Evolutionary conservation across 1,140 invertebrate genomes (phyloP), one percentile per base, ranked within the genome.

Genomic region (Stegodyphus mimosarum): DNA sequence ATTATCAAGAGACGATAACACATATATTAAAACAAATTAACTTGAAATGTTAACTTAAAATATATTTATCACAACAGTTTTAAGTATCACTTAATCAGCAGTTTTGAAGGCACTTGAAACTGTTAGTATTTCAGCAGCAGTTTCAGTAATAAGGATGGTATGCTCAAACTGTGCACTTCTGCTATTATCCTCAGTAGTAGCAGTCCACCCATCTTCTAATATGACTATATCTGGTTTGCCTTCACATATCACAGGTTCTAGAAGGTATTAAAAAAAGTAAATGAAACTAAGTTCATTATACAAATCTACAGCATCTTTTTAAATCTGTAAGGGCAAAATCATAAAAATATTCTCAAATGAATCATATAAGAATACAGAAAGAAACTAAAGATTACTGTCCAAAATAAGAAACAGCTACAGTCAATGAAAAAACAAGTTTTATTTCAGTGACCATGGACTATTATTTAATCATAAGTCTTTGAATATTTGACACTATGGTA

Each of bases 131-230:
- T 87, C 86, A 52, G 77, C 78, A 5, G 78, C 79, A 17, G 66
- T 48, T 17, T 76, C 51, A 51, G 79, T 97, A 13, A 99, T 94
- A 0, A 97, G 91, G 70, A 99, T 92, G 0, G 97, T 98, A 89
- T 98, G 96, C 91, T 99, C 97, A 87, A 94, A 95, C 92, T 98
- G 97, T 51, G 96, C 96, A 18, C 95, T 93, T 89, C 96, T 91
- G 6, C 95, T 92, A 88, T 93, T 91, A 89, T 98, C 97, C 7
- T 91, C 84, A 0, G 95, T 96, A 0, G 96, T 91, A 7, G 94
- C 94, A 2, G 97, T 98, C 97, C 97, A 98, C 0, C 94, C 94
- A 91, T 98, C 97, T 64, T 95, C 93, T 49, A 96, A 91, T 67
- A 97, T 91, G 5, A 93, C 90, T 48, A 95, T 92, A 33, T 94